Evolutionary conservation across 2,888 invertebrate genomes (phyloP).

Genomic region (Drosophila nr. medialis): DNA sequence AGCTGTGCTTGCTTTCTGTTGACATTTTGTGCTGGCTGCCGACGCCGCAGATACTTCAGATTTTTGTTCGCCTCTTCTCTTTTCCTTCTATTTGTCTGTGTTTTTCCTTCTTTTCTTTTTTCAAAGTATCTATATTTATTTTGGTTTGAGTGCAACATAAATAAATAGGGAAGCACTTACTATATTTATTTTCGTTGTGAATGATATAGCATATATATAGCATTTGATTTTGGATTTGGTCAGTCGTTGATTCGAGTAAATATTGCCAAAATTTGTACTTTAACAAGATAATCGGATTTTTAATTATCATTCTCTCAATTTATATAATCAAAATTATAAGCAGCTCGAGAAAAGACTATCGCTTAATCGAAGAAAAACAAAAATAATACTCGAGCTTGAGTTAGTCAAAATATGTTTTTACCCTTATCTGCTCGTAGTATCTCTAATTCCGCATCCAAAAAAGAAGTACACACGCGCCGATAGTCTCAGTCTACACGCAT

Average conservation of each 20-base stretch:
- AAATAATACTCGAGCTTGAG: neutral
- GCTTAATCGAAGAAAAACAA: neutral
- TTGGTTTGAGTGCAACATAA: constrained; percentile 68
- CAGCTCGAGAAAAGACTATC: constrained; percentile 13
- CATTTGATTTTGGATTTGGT: constrained; percentile 32
- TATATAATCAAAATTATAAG: constrained; percentile 6
- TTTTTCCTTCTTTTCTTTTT: neutral
- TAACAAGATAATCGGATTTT: neutral
- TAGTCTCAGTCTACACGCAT: constrained; percentile 14
- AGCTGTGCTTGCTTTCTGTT: constrained; percentile 48
- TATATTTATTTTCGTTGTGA: constrained; percentile 54
- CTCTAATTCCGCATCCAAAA: constrained; percentile 11
- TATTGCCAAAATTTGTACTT: constrained; percentile 5
- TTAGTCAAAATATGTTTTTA: neutral
- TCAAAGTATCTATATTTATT: constrained; percentile 67
- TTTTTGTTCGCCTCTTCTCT: constrained; percentile 9
- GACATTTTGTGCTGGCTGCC: constrained; percentile 68
- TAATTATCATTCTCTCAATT: neutral
- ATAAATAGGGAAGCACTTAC: constrained; percentile 68
- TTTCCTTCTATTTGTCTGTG: neutral
- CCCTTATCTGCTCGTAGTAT: constrained; percentile 3
- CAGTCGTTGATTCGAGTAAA: constrained; percentile 22
- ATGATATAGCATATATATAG: constrained; percentile 30
- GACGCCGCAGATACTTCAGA: constrained; percentile 53
- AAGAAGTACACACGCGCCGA: constrained; percentile 13